These are phyloP conservation scores for Cheilosia urbana DNA, from an alignment of 2,888 invertebrate species.

Conservation along the genomic window DNA sequence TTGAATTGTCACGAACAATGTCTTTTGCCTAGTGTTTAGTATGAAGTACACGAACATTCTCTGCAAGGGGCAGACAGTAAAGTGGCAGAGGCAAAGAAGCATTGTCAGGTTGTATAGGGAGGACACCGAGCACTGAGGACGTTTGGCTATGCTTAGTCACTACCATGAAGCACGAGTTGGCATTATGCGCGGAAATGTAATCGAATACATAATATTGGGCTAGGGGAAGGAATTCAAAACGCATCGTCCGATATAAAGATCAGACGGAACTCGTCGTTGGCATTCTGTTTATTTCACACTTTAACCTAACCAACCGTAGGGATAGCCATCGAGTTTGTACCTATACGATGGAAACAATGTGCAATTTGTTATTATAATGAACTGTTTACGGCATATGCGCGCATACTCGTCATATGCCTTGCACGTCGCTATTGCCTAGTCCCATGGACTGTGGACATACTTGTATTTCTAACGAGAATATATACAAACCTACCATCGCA, in stretches of 20 bases:
- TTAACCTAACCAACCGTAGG: background rate
- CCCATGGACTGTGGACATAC: too few relatives aligned
- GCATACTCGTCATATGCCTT: too few relatives aligned
- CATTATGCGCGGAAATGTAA: slow-evolving; percentile 11
- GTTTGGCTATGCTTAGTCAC: slow-evolving; percentile 15
- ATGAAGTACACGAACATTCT: slow-evolving; percentile 35
- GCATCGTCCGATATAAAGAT: background rate
- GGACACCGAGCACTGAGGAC: slow-evolving; percentile 1
- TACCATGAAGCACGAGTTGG: slow-evolving; percentile 8
- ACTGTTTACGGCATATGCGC: slow-evolving; percentile 2
- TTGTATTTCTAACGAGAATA: background rate
- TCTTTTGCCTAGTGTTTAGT: slow-evolving; percentile 22
- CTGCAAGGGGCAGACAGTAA: slow-evolving; percentile 11
- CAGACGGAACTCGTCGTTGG: background rate
- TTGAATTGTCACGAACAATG: slow-evolving; percentile 46
- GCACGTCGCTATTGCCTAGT: background rate
- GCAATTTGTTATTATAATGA: slow-evolving; percentile 2
- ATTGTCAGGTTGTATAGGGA: background rate
- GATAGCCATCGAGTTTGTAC: background rate
- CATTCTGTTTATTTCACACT: background rate
- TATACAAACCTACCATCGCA: slow-evolving; percentile 15
- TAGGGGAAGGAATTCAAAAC: background rate
- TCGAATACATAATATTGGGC: background rate
- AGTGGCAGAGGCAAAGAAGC: background rate
- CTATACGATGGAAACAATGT: background rate